Evolutionary conservation across 2,888 invertebrate genomes (phyloP).

Genomic region (Copidosoma aretas): DNA sequence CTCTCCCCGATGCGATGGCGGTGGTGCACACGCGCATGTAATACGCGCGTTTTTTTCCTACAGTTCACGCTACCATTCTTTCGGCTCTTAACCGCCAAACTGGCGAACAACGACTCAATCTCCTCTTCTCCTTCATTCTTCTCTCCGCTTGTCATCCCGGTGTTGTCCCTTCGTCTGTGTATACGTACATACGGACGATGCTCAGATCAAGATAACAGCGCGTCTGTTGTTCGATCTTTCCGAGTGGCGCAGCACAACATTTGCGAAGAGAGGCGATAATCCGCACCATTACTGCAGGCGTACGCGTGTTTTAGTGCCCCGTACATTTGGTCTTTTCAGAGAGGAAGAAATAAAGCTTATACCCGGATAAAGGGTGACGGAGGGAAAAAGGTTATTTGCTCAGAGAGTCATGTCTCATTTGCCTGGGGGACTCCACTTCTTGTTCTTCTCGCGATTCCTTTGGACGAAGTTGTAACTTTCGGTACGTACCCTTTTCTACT

Average conservation of each 20-base stretch:
- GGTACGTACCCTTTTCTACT: no score
- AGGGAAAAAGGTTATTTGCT: background rate
- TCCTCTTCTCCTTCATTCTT: conserved; percentile 31
- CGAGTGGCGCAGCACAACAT: conserved; percentile 25
- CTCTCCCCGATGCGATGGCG: no score
- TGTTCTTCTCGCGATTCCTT: no score
- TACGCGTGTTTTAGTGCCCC: background rate
- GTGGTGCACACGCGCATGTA: background rate
- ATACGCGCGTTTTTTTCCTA: background rate
- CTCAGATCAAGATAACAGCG: conserved; percentile 54
- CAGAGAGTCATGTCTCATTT: background rate
- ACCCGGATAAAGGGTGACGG: background rate
- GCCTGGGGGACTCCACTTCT: no score
- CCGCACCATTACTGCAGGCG: conserved; percentile 7
- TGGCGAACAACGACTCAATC: conserved; percentile 47
- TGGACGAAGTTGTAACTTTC: no score
- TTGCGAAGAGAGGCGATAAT: conserved; percentile 11
- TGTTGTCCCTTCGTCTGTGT: background rate
- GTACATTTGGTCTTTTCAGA: background rate
- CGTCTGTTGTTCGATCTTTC: conserved; percentile 46
- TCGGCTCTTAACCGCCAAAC: conserved; percentile 20
- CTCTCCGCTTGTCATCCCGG: conserved; percentile 32
- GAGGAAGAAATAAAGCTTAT: background rate
- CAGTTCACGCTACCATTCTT: background rate
- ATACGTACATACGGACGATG: no score